Conservation (phyloP, 2,797 vertebrate species). For the Gadopsis marmoratus region DNA sequence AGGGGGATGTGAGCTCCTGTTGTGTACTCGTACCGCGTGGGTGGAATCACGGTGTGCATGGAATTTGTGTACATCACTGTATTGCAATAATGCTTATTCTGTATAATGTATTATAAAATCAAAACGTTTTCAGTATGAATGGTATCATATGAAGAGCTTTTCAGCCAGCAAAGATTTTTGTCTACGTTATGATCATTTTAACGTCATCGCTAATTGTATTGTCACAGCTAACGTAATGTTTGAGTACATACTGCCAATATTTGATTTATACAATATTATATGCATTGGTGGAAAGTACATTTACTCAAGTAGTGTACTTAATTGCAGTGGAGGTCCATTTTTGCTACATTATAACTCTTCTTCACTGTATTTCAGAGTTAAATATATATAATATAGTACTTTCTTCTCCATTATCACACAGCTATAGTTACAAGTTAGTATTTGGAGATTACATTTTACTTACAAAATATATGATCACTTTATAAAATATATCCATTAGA, state of each 20-base stretch:
- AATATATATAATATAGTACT: background rate
- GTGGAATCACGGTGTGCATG: slow-evolving; percentile 9
- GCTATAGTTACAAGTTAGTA: background rate
- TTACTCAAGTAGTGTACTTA: background rate
- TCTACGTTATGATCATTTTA: background rate
- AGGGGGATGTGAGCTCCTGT: slow-evolving; percentile 10
- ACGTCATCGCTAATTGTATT: background rate
- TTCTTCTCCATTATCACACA: background rate
- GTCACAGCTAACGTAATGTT: background rate
- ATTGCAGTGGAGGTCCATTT: background rate
- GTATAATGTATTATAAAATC: background rate
- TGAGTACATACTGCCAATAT: background rate
- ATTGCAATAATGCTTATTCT: background rate
- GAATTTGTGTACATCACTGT: background rate
- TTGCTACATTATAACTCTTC: background rate
- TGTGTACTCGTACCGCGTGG: slow-evolving; percentile 14
- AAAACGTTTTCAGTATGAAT: background rate
- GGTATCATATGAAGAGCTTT: background rate
- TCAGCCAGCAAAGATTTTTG: background rate
- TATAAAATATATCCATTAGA: background rate
- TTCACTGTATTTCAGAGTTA: background rate
- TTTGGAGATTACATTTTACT: background rate
- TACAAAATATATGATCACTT: background rate
- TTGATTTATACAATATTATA: background rate
- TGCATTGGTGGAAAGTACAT: background rate